These are phyloP conservation scores for Drosophila kanekoi DNA, from an alignment of 2,888 invertebrate species.

Conservation along the genomic window DNA sequence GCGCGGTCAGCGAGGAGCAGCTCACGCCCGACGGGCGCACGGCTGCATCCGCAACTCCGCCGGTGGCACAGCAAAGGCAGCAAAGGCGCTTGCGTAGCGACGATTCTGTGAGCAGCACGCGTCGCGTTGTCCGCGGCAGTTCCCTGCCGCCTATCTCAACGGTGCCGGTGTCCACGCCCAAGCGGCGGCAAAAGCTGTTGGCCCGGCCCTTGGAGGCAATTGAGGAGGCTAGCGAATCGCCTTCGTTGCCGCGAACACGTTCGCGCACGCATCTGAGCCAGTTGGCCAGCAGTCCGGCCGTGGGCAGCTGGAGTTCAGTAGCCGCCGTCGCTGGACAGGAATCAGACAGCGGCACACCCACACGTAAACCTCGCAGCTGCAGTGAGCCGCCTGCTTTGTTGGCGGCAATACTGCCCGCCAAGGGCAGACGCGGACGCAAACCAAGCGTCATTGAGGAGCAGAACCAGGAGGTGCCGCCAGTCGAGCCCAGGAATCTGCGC, in stretches of 20 bases:
- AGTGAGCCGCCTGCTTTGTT: constrained; percentile 37
- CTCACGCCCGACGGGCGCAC: not conserved
- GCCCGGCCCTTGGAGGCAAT: constrained; percentile 17
- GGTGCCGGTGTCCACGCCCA: constrained; percentile 33
- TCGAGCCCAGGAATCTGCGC: constrained; percentile 3
- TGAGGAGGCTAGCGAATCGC: constrained; percentile 18
- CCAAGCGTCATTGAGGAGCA: not conserved
- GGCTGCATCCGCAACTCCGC: not conserved
- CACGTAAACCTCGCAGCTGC: constrained; percentile 6
- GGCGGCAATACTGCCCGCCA: not conserved
- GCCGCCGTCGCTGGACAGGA: not conserved
- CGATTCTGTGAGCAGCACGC: not conserved
- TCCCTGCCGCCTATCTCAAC: constrained; percentile 35
- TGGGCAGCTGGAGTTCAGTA: not conserved
- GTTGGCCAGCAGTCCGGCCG: not conserved
- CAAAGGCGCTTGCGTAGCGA: constrained; percentile 1
- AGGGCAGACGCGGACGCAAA: not conserved
- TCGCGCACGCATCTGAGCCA: constrained; percentile 14
- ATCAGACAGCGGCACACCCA: not conserved
- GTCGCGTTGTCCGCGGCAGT: constrained; percentile 21
- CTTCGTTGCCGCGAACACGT: constrained; percentile 10
- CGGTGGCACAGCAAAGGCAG: not conserved
- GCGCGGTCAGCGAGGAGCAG: not conserved
- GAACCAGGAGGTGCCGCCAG: not conserved
- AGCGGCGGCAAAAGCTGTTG: not conserved